Evolutionary conservation across 2,797 vertebrate species (phyloP), one percentile per base, ranked within the genome.

Genomic region (Thripadectes ignobilis): DNA sequence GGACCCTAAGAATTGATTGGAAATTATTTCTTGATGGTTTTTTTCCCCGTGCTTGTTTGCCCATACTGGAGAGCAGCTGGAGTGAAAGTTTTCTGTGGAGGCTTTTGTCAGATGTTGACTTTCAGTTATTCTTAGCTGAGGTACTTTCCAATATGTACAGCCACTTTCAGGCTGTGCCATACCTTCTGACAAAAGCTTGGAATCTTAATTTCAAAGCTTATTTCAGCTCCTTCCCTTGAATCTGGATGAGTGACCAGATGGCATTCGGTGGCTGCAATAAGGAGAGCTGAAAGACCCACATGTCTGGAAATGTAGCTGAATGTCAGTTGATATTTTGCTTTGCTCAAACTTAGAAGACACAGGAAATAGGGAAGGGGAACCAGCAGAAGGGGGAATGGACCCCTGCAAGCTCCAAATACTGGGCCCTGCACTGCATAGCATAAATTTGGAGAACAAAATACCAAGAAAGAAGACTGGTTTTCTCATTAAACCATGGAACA

Each of bases 91-190:
- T 93, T 79, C 83, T 63, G 3, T 68, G 76, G 67, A 88, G 57
- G 39, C 61, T 92, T 92, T 85, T 68, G 55, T 82, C 71, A 91
- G 45, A 49, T 69, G 85, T 23, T 94, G 83, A 51, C 75, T 92
- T 85, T 67, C 55, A 90, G 74, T 87, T 96, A 71, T 87, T 94
- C 89, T 92, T 85, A 85, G 85, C 89, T 73, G 51, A 91, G 66
- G 49, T 78, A 32, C 88, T 86, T 94, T 78, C 67, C 89, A 82
- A 6, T 29, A 85, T 5, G 26, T 49, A 81, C 41, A 84, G n/a
- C 38, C 71, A 63, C 88, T 88, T 72, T 69, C 81, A 78, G 82
- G 43, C 73, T 67, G 65, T 89, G 58, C 83, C 85, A 49, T 86
- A 57, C 45, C 82, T 84, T 21, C n/a, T 83, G 61, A 85, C 54